phyloP scores from a whole-genome alignment of 2,113 vertebrate species.

The Chiloscyllium plagiosum region DNA sequence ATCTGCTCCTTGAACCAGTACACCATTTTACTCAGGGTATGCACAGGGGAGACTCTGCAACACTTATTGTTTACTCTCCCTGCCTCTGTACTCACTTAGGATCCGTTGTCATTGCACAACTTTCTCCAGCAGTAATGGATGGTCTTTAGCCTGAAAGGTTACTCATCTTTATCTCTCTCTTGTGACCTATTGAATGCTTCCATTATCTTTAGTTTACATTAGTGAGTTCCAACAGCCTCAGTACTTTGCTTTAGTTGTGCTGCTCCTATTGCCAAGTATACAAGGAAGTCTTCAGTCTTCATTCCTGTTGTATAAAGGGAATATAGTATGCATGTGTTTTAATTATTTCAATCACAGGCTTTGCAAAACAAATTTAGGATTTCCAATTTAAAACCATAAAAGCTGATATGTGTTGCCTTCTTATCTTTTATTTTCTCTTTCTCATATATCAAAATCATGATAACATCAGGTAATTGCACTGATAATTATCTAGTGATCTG shows the following conservation, averaged over 20 bases:
- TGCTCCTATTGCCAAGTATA: not conserved
- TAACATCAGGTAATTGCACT: not conserved
- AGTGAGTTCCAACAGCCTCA: not conserved
- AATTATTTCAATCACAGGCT: not conserved
- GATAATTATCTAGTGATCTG: not conserved
- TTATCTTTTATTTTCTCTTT: not conserved
- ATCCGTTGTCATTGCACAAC: not conserved
- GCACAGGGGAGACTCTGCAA: not conserved
- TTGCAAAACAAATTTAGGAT: not conserved
- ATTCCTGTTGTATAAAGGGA: not conserved
- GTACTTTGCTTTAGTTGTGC: not conserved
- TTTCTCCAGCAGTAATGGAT: not conserved
- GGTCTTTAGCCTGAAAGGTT: not conserved
- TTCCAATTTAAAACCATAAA: not conserved
- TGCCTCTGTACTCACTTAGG: not conserved
- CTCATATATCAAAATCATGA: not conserved
- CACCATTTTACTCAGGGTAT: slow-evolving; percentile 70
- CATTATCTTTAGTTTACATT: not conserved
- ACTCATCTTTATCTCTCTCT: not conserved
- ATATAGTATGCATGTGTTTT: not conserved
- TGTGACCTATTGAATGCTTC: not conserved
- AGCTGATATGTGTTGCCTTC: not conserved
- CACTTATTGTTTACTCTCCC: not conserved
- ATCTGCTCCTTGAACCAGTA: slow-evolving; percentile 85
- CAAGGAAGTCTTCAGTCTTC: not conserved